These are phyloP conservation scores for Paragorgia papillata DNA, from an alignment of 92 coral and sea anemone species.

Conservation along the genomic window DNA sequence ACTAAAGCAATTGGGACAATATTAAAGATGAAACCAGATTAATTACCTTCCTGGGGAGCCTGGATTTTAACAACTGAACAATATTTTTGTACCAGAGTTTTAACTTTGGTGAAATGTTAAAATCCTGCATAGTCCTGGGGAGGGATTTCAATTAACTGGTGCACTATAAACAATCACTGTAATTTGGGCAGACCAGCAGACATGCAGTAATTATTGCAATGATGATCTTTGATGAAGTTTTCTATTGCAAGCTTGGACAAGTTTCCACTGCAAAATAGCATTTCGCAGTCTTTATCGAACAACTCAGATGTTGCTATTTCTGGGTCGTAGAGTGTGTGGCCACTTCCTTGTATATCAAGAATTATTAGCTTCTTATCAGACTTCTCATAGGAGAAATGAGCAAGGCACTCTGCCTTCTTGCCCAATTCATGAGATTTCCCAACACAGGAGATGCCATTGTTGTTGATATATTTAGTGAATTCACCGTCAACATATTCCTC, in stretches of 20 bases:
- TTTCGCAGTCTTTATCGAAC: slow-evolving; percentile 5
- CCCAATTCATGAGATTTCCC: not conserved
- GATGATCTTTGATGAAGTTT: slow-evolving; percentile 1
- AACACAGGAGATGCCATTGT: slow-evolving; percentile 16
- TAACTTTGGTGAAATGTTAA: too few species aligned
- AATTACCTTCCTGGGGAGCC: too few species aligned
- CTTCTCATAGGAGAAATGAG: not conserved
- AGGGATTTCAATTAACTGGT: too few species aligned
- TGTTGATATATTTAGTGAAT: slow-evolving; percentile 17
- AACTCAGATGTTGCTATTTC: slow-evolving; percentile 6
- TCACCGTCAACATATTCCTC: slow-evolving; percentile 15
- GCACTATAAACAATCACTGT: not conserved
- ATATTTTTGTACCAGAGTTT: too few species aligned
- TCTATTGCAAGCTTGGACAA: slow-evolving; percentile 19
- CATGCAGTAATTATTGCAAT: slow-evolving; percentile 1
- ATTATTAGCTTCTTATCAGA: slow-evolving; percentile 9
- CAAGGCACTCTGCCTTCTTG: slow-evolving; percentile 12
- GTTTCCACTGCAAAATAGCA: slow-evolving; percentile 29
- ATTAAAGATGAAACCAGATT: too few species aligned
- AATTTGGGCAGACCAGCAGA: slow-evolving; percentile 15
- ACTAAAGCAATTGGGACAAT: too few species aligned
- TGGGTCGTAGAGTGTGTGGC: slow-evolving; percentile 31
- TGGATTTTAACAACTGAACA: too few species aligned
- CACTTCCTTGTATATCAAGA: slow-evolving; percentile 20
- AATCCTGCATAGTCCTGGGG: too few species aligned